A percentile compares a stretch with the other conserved stretches of the same genome.
Conservation (phyloP, 2,888 invertebrate species). For the Acanthosepion esculentum region DNA sequence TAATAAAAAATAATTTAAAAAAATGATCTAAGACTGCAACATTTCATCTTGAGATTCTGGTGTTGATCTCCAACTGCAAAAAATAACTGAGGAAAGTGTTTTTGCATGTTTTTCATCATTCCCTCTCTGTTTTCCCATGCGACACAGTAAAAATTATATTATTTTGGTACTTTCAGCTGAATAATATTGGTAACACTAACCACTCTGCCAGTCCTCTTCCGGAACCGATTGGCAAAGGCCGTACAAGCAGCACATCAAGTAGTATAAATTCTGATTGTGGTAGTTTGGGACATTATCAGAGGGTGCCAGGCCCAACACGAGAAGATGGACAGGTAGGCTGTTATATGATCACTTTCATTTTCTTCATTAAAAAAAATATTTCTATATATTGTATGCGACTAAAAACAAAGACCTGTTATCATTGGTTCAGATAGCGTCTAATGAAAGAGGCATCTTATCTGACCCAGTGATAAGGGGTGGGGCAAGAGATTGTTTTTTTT, state of each 20-base stretch:
- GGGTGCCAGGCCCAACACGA: slow-evolving; percentile 75
- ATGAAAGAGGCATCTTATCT: too few relatives aligned
- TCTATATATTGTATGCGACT: too few relatives aligned
- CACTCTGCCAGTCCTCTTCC: slow-evolving; percentile 62
- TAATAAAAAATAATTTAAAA: too few relatives aligned
- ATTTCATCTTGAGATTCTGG: too few relatives aligned
- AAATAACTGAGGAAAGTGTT: neutral
- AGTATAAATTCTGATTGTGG: slow-evolving; percentile 66
- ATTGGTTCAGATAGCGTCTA: too few relatives aligned
- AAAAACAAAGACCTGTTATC: too few relatives aligned
- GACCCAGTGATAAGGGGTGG: too few relatives aligned
- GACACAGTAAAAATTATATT: neutral
- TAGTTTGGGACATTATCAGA: slow-evolving; percentile 67
- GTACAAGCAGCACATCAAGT: slow-evolving; percentile 73
- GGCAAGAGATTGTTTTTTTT: too few relatives aligned
- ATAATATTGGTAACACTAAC: slow-evolving; percentile 52
- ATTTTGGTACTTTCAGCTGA: slow-evolving; percentile 41
- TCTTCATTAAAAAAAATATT: neutral
- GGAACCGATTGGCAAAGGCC: slow-evolving; percentile 75
- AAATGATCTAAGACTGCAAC: too few relatives aligned
- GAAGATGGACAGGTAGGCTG: slow-evolving; percentile 72
- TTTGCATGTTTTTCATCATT: neutral
- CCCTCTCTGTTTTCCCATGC: neutral
- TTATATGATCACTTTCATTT: neutral
- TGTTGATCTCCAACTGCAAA: too few relatives aligned